phyloP scores from a whole-genome alignment of 2,888 invertebrate genomes.

The Sarcophaga rosellei region DNA sequence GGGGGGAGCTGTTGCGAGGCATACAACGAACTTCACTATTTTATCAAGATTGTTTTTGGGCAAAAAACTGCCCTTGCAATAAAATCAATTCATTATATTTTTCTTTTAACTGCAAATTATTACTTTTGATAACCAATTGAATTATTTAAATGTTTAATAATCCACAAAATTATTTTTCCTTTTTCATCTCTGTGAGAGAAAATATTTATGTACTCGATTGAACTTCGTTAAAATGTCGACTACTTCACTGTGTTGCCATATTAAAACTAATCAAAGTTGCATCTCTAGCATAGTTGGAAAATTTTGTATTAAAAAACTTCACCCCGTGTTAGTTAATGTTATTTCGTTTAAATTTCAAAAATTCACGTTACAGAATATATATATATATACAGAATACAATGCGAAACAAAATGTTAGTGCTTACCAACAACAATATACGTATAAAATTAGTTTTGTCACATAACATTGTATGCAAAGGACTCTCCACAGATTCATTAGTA shows the following conservation, averaged over 20 bases:
- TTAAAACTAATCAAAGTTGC: constrained; percentile 14
- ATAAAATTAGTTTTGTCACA: too few species aligned
- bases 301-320: background rate
- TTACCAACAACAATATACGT: too few species aligned
- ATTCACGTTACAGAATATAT: background rate
- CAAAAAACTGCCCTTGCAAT: constrained; percentile 56
- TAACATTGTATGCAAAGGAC: too few species aligned
- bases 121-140: constrained; percentile 49
- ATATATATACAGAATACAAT: too few species aligned
- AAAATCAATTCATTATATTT: constrained; percentile 61
- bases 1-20: constrained; percentile 55
- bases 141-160: constrained; percentile 55
- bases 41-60: constrained; percentile 46
- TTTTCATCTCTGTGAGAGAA: constrained; percentile 69
- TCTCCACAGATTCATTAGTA: too few species aligned
- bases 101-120: constrained; percentile 47
- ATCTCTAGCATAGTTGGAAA: constrained; percentile 27
- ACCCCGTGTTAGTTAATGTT: background rate
- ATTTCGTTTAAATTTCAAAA: background rate
- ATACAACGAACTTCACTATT: constrained; percentile 57
- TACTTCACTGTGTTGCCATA: constrained; percentile 65
- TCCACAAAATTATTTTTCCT: constrained; percentile 66
- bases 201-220: constrained; percentile 71
- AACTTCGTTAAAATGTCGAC: constrained; percentile 71
- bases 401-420: too few species aligned